Percentiles rank a stretch among this genome's conserved stretches.
Conservation (phyloP, 2,797 vertebrate species). For the Danionella dracula region DNA sequence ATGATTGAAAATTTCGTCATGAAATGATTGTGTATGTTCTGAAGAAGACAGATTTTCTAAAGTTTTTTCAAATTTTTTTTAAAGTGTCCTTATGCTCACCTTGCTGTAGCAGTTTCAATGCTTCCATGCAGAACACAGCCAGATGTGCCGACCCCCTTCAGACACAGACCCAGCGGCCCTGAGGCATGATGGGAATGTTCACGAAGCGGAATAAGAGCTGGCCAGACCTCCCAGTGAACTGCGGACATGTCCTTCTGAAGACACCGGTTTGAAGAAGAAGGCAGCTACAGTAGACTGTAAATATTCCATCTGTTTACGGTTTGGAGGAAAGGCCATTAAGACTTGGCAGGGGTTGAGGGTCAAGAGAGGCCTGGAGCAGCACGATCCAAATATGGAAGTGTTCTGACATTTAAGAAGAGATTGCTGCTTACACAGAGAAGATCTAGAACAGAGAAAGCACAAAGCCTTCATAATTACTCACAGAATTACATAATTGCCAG, state of each 20-base stretch:
- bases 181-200: slow-evolving; percentile 31
- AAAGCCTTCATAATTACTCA: slow-evolving; percentile 15
- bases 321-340: slow-evolving; percentile 33
- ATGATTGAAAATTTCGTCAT: too few species aligned
- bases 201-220: slow-evolving; percentile 1
- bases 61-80: too few species aligned
- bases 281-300: slow-evolving; percentile 14
- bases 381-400: slow-evolving; percentile 15
- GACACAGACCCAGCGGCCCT: slow-evolving; percentile 30
- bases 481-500: slow-evolving; percentile 27
- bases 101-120: slow-evolving; percentile 1
- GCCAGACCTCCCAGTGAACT: slow-evolving; percentile 24
- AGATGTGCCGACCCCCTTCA: slow-evolving; percentile 25
- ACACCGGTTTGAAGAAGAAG: slow-evolving; percentile 9
- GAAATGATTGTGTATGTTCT: too few species aligned
- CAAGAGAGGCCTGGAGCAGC: slow-evolving; percentile 18
- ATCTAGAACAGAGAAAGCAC: slow-evolving; percentile 24
- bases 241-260: slow-evolving; percentile 23
- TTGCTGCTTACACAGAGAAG: slow-evolving; percentile 12
- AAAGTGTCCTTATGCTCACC: slow-evolving; percentile 18
- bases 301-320: slow-evolving; percentile 32
- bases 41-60: not conserved
- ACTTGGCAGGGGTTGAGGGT: slow-evolving; percentile 24
- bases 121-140: slow-evolving; percentile 1
- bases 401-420: slow-evolving; percentile 44